Conservation (phyloP, 1,140 invertebrate genomes). For the Acromyrmex heyeri region DNA sequence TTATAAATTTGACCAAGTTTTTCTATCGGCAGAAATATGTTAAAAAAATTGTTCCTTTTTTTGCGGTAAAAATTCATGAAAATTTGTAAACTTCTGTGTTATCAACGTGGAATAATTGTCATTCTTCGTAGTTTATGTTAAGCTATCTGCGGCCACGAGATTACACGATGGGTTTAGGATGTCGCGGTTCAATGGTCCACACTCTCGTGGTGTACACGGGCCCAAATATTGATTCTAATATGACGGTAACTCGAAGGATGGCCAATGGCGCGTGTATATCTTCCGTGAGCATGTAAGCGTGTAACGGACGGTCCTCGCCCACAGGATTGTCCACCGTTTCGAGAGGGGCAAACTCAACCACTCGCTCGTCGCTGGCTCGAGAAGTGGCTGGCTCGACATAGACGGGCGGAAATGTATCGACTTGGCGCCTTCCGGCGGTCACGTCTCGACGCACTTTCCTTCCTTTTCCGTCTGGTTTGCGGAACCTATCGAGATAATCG, state of each 20-base stretch:
- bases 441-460: slow-evolving; percentile 80
- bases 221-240: slow-evolving; percentile 62
- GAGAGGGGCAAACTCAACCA: slow-evolving; percentile 73
- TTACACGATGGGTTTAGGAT: neutral
- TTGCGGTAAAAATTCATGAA: too few species aligned
- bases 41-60: too few species aligned
- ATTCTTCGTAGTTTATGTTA: neutral
- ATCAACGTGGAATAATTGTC: neutral
- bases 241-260: slow-evolving; percentile 52
- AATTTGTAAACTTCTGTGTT: too few species aligned
- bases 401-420: slow-evolving; percentile 81
- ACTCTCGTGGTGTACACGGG: neutral
- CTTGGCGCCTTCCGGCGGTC: slow-evolving; percentile 79
- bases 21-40: too few species aligned
- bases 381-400: slow-evolving; percentile 68
- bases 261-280: slow-evolving; percentile 69
- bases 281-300: slow-evolving; percentile 79
- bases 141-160: neutral
- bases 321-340: slow-evolving; percentile 78
- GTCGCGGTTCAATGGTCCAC: slow-evolving; percentile 7
- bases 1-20: too few species aligned
- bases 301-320: slow-evolving; percentile 81
- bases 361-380: slow-evolving; percentile 35
- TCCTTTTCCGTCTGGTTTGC: slow-evolving; percentile 68
- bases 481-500: slow-evolving; percentile 63